These are phyloP conservation scores for Pseudomugil gertrudae DNA, from an alignment of 2,797 vertebrate species.

Conservation along the genomic window DNA sequence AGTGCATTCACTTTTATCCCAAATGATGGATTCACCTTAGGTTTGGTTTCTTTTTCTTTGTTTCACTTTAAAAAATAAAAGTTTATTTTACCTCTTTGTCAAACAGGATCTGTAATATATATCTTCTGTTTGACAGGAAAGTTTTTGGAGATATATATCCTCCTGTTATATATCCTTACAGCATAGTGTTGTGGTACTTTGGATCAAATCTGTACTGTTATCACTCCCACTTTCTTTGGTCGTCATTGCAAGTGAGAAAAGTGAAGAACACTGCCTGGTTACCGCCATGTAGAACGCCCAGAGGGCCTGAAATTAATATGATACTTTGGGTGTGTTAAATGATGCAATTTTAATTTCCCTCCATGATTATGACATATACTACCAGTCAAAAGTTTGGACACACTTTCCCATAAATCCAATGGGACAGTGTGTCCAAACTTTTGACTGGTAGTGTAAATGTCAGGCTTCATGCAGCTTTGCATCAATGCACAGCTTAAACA, in stretches of 20 bases:
- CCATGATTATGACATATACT: neutral
- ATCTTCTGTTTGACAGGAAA: too few species aligned
- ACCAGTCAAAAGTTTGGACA: too few species aligned
- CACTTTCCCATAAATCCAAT: too few species aligned
- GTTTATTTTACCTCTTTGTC: neutral
- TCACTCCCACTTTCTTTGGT: neutral
- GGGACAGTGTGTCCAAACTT: too few species aligned
- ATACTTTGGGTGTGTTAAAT: neutral
- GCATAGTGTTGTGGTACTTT: neutral
- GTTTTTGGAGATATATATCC: neutral
- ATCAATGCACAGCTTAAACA: neutral
- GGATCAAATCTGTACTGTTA: neutral
- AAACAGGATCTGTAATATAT: neutral
- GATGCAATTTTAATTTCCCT: neutral
- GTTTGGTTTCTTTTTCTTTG: neutral
- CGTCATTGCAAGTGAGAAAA: too few species aligned
- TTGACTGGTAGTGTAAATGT: neutral
- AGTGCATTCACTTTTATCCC: neutral
- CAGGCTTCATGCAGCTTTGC: neutral
- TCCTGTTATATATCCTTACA: neutral
- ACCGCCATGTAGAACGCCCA: neutral
- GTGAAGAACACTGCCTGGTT: neutral
- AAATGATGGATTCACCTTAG: neutral
- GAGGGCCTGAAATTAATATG: neutral
- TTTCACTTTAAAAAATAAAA: neutral